These are phyloP conservation scores for Cloeon dipterum DNA, from an alignment of 2,888 invertebrate species.

Conservation along the genomic window DNA sequence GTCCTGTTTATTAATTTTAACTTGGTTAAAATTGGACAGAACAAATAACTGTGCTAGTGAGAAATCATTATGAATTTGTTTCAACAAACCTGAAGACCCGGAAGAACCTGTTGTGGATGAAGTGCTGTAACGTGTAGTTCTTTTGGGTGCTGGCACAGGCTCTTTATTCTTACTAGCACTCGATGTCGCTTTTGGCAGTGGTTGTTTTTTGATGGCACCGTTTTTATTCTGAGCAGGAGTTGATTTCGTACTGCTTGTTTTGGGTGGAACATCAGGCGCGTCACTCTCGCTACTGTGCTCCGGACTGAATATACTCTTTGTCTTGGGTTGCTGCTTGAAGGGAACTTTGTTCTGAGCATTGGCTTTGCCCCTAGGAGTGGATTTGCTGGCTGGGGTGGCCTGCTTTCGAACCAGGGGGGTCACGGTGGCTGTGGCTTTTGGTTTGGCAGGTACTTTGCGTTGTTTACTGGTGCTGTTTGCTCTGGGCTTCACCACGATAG, in stretches of 20 bases:
- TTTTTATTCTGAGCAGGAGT: conserved; percentile 16
- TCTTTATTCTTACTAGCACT: conserved; percentile 18
- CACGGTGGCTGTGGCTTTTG: conserved; percentile 22
- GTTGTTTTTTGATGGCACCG: conserved; percentile 9
- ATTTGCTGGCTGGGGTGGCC: conserved; percentile 18
- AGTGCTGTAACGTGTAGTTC: conserved; percentile 4
- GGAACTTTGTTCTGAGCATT: conserved; percentile 14
- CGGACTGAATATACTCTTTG: conserved; percentile 47
- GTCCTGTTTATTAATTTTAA: no score
- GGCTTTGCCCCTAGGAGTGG: conserved; percentile 18
- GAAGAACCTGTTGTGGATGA: conserved; percentile 10
- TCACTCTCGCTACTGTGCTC: conserved; percentile 49
- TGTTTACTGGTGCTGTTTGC: conserved; percentile 12
- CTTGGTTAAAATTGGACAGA: no score
- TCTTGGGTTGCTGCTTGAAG: conserved; percentile 11
- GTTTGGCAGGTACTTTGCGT: conserved; percentile 31
- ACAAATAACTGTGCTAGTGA: no score
- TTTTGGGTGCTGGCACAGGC: conserved; percentile 4
- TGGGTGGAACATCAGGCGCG: no score
- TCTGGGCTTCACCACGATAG: conserved; percentile 19
- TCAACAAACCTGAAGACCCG: conserved; percentile 9
- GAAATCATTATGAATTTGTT: no score
- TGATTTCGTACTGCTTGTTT: conserved; percentile 19
- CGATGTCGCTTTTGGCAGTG: conserved; percentile 16
- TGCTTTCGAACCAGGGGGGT: conserved; percentile 15